These are phyloP conservation scores for Meteorus cinctellus DNA, from an alignment of 2,888 invertebrate species.

Conservation along the genomic window DNA sequence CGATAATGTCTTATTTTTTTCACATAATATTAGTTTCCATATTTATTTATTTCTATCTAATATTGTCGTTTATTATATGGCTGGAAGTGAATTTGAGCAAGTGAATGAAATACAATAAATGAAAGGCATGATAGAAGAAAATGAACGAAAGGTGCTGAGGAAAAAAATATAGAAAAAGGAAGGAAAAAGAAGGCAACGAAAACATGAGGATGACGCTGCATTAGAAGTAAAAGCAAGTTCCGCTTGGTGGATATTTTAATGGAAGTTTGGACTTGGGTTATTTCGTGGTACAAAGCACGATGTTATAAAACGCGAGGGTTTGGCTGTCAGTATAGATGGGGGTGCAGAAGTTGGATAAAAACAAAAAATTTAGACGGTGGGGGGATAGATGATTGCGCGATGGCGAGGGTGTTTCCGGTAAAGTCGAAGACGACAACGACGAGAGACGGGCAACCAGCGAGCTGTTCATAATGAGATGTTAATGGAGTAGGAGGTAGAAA, in stretches of 20 bases:
- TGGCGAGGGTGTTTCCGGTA: conserved; percentile 34
- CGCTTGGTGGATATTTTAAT: conserved; percentile 70
- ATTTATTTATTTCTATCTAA: not conserved
- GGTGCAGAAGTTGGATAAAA: conserved; percentile 44
- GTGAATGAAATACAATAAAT: conserved; percentile 14
- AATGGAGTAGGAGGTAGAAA: conserved; percentile 69
- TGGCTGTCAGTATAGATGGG: conserved; percentile 37
- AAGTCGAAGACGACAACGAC: conserved; percentile 45
- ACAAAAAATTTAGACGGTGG: conserved; percentile 37
- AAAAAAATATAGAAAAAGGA: conserved; percentile 9
- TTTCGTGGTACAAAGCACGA: conserved; percentile 57
- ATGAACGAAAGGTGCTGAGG: conserved; percentile 10
- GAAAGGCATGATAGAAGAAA: not conserved
- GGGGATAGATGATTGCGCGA: conserved; percentile 40
- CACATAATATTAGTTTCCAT: not conserved
- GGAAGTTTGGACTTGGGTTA: conserved; percentile 71
- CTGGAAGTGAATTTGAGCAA: conserved; percentile 32
- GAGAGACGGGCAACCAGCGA: conserved; percentile 55
- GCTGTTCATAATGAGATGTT: conserved; percentile 73
- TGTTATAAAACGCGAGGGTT: not conserved
- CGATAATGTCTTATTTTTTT: not conserved
- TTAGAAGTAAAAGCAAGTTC: conserved; percentile 48
- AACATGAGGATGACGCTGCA: conserved; percentile 37
- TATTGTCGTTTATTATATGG: not conserved
- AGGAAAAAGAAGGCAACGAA: conserved; percentile 31